Base-by-base conservation (phyloP, 2,113 vertebrate genomes). In the Pteronura brasiliensis region DNA sequence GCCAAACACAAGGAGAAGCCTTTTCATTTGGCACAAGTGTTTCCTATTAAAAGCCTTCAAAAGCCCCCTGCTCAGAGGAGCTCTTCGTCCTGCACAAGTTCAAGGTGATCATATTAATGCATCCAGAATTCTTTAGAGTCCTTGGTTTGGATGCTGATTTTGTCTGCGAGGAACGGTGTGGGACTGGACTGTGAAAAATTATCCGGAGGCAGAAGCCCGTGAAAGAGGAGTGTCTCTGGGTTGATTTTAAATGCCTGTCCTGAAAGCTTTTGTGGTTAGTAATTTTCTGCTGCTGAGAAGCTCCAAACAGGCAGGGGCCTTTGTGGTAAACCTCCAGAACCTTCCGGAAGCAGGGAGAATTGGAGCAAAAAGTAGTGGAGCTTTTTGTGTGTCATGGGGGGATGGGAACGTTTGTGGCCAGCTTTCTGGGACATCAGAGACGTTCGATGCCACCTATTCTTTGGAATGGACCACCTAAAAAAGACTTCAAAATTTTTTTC, bases 11-110 rank as follows among this genome's bases (percentile, higher is more conserved):
- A 93, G 59, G 23, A 91, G 97, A 74, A n/a, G 94, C 77, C 44
- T 74, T 91, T 84, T 96, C 88, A 67, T 95, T 90, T 83, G 93
- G 90, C 57, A 29, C 94, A 96, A 97, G 88, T 92, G 59, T 92
- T 98, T 98, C 96, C 29, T 10, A 44, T 90, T 98, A 98, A 98
- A 98, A 98, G 88, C 94, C 90, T 97, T 96, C 90, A 6, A 84
- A 92, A 96, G 94, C 77, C 82, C 85, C 95, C 6, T 49, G 96
- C 34, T 88, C 97, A 93, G 79, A 74, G 39, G 98, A 98, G 94
- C 57, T 12, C 61, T 13, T 61, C 84, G 89, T 31, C 29, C 76
- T 10, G 63, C 23, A 76, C 97, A 25, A 47, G 47, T 92, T 96
- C 90, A 80, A 96, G 97, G 93, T 93, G 93, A 90, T 47, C 7